Conservation (phyloP, 2,113 vertebrate genomes). For the Entomyzon cyanotis region DNA sequence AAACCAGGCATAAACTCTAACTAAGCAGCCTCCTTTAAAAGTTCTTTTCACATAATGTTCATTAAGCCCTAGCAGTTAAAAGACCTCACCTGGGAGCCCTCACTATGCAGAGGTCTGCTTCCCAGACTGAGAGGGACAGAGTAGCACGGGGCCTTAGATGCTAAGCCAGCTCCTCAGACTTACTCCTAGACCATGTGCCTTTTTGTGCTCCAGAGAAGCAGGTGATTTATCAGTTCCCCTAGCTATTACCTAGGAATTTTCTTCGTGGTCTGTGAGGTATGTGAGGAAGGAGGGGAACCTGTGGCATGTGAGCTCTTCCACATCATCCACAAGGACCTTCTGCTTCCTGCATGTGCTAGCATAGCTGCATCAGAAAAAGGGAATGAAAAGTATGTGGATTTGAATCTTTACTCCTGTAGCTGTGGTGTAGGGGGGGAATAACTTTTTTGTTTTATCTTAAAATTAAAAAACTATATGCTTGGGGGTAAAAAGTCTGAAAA, state of each 20-base stretch:
- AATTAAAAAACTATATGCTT: not conserved
- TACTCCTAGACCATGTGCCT: not conserved
- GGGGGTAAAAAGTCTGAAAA: not conserved
- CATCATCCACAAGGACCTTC: not conserved
- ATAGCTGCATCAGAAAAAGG: not conserved
- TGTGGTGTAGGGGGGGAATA: not conserved
- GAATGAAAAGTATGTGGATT: not conserved
- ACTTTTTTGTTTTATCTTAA: not conserved
- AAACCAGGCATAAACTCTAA: not conserved
- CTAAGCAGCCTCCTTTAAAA: not conserved
- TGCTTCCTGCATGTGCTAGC: fast-evolving
- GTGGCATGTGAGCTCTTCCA: not conserved
- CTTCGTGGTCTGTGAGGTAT: not conserved
- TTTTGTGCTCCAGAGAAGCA: not conserved
- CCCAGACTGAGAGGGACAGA: not conserved
- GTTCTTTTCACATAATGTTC: not conserved
- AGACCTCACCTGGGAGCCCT: not conserved
- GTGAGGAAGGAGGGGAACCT: not conserved
- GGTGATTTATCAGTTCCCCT: not conserved
- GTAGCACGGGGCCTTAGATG: not conserved
- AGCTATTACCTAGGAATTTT: not conserved
- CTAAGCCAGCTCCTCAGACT: not conserved
- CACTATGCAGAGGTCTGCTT: not conserved
- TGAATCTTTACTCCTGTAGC: not conserved
- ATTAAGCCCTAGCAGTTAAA: not conserved